phyloP scores from a whole-genome alignment of 2,888 invertebrate species.

The Margaritifera margaritifera region DNA sequence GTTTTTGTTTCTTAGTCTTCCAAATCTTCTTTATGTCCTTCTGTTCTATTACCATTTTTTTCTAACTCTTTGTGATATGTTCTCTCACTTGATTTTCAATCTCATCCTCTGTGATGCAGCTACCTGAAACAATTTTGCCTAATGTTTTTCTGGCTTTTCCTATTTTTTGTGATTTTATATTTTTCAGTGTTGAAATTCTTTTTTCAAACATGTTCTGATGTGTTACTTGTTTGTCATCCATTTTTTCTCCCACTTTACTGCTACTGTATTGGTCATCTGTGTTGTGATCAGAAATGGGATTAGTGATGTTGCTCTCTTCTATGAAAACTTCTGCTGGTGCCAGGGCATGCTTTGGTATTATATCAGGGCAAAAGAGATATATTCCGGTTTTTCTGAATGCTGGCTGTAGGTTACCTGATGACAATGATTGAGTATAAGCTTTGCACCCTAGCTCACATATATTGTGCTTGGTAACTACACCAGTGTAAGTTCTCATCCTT shows the following conservation, averaged over 20 bases:
- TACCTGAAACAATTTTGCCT: slow-evolving; percentile 8
- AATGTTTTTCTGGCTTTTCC: slow-evolving; percentile 5
- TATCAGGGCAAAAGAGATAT: no score
- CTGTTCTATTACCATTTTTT: no score
- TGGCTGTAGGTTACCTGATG: slow-evolving; percentile 12
- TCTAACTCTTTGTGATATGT: no score
- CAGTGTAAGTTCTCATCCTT: slow-evolving; percentile 7
- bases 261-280: neutral
- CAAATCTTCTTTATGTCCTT: no score
- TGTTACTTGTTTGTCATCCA: neutral
- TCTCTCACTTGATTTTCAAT: neutral
- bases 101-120: neutral
- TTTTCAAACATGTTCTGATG: neutral
- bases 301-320: no score
- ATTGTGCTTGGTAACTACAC: slow-evolving; percentile 15
- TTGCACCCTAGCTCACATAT: slow-evolving; percentile 20
- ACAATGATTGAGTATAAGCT: slow-evolving; percentile 10
- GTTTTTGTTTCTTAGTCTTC: no score
- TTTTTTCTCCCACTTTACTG: slow-evolving; percentile 5
- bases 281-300: neutral
- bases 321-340: slow-evolving; percentile 7
- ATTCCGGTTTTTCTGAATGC: slow-evolving; percentile 9
- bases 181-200: neutral
- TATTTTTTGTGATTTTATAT: neutral
- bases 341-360: neutral